Evolutionary conservation across 2,888 invertebrate genomes (phyloP).

Genomic region (Lagria hirta): DNA sequence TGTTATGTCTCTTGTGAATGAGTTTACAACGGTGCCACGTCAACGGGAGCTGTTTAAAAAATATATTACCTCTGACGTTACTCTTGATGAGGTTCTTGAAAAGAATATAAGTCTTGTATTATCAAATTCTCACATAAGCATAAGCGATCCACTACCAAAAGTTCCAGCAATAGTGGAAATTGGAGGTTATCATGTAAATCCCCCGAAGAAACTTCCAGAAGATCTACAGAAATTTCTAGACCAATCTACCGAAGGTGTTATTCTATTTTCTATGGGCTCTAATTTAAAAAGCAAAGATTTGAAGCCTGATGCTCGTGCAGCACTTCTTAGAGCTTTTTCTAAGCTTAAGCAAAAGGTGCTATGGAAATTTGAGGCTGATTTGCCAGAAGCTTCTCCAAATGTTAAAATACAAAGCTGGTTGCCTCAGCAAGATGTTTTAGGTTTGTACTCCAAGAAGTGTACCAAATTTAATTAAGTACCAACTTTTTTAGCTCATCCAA

Average conservation of each 20-base stretch:
- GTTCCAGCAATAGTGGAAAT: slow-evolving; percentile 60
- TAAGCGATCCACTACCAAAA: slow-evolving; percentile 54
- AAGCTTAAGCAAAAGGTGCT: slow-evolving; percentile 51
- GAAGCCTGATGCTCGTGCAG: slow-evolving; percentile 37
- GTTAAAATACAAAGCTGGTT: slow-evolving; percentile 50
- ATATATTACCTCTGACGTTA: slow-evolving; percentile 2
- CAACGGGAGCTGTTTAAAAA: slow-evolving; percentile 7
- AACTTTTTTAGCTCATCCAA: slow-evolving; percentile 54
- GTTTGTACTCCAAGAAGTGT: slow-evolving; percentile 29
- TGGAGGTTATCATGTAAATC: slow-evolving; percentile 57
- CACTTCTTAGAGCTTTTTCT: slow-evolving; percentile 46
- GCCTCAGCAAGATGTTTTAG: slow-evolving; percentile 48
- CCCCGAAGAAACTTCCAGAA: slow-evolving; percentile 37
- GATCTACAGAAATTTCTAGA: slow-evolving; percentile 36
- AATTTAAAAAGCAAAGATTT: slow-evolving; percentile 48
- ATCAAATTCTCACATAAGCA: slow-evolving; percentile 55
- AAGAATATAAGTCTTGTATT: slow-evolving; percentile 42
- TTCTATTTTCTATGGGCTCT: slow-evolving; percentile 53
- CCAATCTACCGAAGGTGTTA: slow-evolving; percentile 34
- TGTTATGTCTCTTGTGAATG: background rate
- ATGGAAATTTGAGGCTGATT: slow-evolving; percentile 54
- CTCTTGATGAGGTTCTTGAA: slow-evolving; percentile 6
- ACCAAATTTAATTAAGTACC: background rate
- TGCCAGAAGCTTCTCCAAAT: slow-evolving; percentile 46
- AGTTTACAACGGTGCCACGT: too few species aligned